A percentile compares a stretch with the other conserved stretches of the same genome.
Evolutionary conservation across 2,888 invertebrate genomes (phyloP).

Genomic region (Fabriciana adippe): DNA sequence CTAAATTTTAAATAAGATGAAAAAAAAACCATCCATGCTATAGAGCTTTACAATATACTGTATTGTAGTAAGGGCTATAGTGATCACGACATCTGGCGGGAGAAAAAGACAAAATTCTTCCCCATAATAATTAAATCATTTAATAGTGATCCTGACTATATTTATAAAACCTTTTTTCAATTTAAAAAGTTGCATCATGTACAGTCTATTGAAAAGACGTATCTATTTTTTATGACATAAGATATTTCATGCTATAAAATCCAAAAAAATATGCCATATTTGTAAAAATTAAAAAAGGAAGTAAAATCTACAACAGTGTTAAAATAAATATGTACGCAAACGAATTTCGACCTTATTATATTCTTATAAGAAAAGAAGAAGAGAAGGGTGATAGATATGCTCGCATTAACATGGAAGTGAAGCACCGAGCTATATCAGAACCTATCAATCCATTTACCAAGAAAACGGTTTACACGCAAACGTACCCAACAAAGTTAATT

Average conservation of each 20-base stretch:
- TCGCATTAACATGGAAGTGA: conserved; percentile 70
- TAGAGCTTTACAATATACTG: too few species aligned
- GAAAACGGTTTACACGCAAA: conserved; percentile 64
- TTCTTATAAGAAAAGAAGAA: conserved; percentile 68
- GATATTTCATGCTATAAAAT: conserved; percentile 5
- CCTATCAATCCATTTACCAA: conserved; percentile 64
- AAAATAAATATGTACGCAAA: conserved; percentile 47
- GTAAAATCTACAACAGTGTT: background rate
- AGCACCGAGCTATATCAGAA: conserved; percentile 52
- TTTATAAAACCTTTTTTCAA: too few species aligned
- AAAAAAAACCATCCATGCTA: too few species aligned
- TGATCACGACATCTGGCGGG: too few species aligned
- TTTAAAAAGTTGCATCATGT: too few species aligned
- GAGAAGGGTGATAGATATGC: conserved; percentile 73
- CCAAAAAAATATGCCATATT: background rate
- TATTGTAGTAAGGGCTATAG: too few species aligned
- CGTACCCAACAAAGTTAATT: conserved; percentile 64
- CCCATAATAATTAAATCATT: too few species aligned
- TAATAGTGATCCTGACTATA: too few species aligned
- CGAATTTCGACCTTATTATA: conserved; percentile 68
- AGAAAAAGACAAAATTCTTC: too few species aligned
- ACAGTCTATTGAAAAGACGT: too few species aligned
- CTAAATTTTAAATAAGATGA: too few species aligned
- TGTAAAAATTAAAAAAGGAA: background rate
- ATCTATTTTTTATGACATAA: too few species aligned